Percentiles rank a stretch among this genome's conserved stretches.
Conservation (phyloP, 2,113 vertebrate species). For the Aepyceros melampus region DNA sequence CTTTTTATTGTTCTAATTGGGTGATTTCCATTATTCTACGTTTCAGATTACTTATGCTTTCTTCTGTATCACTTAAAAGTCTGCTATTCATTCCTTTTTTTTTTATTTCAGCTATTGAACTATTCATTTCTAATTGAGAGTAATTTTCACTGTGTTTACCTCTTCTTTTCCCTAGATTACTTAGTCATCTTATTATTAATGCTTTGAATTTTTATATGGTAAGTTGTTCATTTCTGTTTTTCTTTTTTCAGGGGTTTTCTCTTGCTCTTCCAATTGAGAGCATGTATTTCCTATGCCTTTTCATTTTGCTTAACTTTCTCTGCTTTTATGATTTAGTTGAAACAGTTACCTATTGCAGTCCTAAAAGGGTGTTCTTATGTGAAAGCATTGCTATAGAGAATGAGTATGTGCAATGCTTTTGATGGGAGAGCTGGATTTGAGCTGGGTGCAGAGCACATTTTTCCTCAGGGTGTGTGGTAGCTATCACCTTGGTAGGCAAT, state of each 20-base stretch:
- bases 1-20: neutral
- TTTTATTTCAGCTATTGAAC: neutral
- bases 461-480: neutral
- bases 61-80: neutral
- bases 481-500: neutral
- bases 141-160: neutral
- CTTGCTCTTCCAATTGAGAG: neutral
- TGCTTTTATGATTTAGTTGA: neutral
- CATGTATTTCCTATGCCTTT: neutral
- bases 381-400: neutral
- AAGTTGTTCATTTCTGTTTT: neutral
- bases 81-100: neutral
- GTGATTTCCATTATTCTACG: neutral
- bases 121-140: neutral
- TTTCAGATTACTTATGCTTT: neutral
- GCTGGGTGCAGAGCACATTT: neutral
- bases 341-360: neutral
- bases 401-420: neutral
- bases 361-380: neutral
- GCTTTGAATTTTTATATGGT: neutral
- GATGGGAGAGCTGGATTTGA: neutral
- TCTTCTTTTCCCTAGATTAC: neutral
- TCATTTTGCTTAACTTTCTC: neutral
- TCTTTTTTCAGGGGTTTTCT: neutral
- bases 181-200: neutral